Conservation (phyloP, 2,797 vertebrate genomes). For the Lycodopsis pacificus region DNA sequence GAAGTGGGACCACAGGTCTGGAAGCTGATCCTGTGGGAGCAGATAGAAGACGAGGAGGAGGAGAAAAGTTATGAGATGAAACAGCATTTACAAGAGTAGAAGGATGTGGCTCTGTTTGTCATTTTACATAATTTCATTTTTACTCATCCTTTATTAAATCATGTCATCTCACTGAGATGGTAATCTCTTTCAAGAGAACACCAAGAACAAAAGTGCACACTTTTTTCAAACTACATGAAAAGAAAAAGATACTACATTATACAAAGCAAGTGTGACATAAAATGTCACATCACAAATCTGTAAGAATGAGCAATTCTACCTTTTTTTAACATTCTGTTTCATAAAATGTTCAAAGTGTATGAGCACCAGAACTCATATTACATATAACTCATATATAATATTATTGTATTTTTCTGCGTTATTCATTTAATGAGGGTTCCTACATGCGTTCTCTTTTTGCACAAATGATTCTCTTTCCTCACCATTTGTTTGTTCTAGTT, state of each 20-base stretch:
- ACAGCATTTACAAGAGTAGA: constrained; percentile 22
- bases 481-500: not conserved
- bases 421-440: not conserved
- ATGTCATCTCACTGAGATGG: constrained; percentile 15
- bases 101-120: constrained; percentile 33
- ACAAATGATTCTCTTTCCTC: not conserved
- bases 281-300: constrained; percentile 8
- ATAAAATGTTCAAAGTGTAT: not conserved
- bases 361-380: not conserved
- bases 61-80: constrained; percentile 36
- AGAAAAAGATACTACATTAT: not conserved
- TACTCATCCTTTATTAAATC: constrained; percentile 50
- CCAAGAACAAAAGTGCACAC: not conserved
- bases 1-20: constrained; percentile 93
- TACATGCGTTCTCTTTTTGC: not conserved
- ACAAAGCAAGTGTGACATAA: not conserved
- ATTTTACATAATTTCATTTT: constrained; percentile 38
- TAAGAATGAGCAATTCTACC: not conserved
- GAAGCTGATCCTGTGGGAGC: constrained; percentile 90
- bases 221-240: constrained; percentile 2
- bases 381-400: no score
- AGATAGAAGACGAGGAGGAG: constrained; percentile 10
- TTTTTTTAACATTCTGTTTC: not conserved
- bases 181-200: constrained; percentile 19
- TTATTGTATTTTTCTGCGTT: not conserved